phyloP scores from a whole-genome alignment of 2,888 invertebrate species.

The Sarcophaga variegata region DNA sequence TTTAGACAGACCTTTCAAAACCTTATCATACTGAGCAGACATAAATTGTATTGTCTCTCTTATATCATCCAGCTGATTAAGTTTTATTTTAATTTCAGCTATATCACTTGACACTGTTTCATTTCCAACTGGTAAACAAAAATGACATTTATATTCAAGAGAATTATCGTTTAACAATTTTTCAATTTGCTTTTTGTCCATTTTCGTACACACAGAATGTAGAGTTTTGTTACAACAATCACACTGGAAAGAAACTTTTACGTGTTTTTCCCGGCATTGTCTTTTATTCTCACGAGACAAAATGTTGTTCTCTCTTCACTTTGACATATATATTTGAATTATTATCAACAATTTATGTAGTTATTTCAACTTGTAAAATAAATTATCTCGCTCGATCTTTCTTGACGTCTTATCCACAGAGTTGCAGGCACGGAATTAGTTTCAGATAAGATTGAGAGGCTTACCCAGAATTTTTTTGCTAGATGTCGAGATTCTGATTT shows the following conservation, averaged over 20 bases:
- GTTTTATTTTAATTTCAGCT: constrained; percentile 14
- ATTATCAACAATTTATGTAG: too few species aligned
- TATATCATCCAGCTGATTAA: constrained; percentile 10
- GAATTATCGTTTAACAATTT: background rate
- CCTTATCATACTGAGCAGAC: constrained; percentile 22
- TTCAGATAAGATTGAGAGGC: too few species aligned
- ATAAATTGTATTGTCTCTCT: constrained; percentile 31
- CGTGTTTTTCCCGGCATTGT: background rate
- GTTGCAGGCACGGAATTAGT: too few species aligned
- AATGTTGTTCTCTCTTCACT: background rate
- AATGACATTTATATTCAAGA: constrained; percentile 33
- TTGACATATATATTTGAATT: too few species aligned
- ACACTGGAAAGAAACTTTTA: constrained; percentile 8
- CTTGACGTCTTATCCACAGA: too few species aligned
- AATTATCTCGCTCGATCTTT: too few species aligned
- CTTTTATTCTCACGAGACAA: background rate
- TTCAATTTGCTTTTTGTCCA: constrained; percentile 7
- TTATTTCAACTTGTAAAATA: too few species aligned
- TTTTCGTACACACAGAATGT: background rate
- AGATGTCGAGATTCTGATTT: too few species aligned
- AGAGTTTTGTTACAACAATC: constrained; percentile 6
- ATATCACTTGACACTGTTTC: background rate
- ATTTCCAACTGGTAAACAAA: background rate
- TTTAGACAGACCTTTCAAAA: constrained; percentile 19
- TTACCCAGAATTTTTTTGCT: too few species aligned